A percentile compares a stretch with the other conserved stretches of the same genome.
Conservation (phyloP, 2,888 invertebrate species). For the Chromoteleia sp. region DNA sequence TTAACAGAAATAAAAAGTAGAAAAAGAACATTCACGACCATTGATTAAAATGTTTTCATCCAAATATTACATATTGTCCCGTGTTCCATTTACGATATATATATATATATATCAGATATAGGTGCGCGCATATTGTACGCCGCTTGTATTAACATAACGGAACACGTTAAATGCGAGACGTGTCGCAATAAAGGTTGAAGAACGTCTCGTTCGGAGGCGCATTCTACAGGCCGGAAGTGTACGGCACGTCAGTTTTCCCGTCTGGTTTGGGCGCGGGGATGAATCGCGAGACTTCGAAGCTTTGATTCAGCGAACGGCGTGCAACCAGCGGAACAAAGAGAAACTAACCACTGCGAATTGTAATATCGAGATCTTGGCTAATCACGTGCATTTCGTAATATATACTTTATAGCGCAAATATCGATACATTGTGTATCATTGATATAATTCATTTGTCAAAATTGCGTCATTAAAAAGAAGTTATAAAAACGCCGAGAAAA, state of each 20-base stretch:
- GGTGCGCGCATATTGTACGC: constrained; percentile 4
- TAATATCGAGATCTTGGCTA: constrained; percentile 68
- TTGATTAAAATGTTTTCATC: constrained; percentile 5
- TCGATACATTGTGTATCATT: constrained; percentile 57
- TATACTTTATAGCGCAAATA: constrained; percentile 51
- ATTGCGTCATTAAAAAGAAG: constrained; percentile 11
- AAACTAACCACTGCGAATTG: constrained; percentile 61
- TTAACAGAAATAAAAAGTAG: not conserved
- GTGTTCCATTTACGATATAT: constrained; percentile 1
- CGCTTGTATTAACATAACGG: constrained; percentile 39
- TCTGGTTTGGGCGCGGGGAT: constrained; percentile 66
- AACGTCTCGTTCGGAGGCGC: constrained; percentile 58
- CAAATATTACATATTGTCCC: not conserved
- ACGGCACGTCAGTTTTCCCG: constrained; percentile 69
- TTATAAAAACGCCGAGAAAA: not conserved
- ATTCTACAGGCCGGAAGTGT: constrained; percentile 63
- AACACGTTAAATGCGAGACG: constrained; percentile 42
- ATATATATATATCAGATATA: constrained; percentile 9
- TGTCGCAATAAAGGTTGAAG: constrained; percentile 65
- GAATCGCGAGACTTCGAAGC: constrained; percentile 45
- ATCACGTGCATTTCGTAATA: constrained; percentile 65
- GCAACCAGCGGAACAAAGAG: constrained; percentile 69
- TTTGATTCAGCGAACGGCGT: constrained; percentile 58
- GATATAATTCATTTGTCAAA: constrained; percentile 60
- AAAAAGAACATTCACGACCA: not conserved